These are phyloP conservation scores for Conus ventricosus DNA, from an alignment of 1,140 invertebrate species.

Conservation along the genomic window DNA sequence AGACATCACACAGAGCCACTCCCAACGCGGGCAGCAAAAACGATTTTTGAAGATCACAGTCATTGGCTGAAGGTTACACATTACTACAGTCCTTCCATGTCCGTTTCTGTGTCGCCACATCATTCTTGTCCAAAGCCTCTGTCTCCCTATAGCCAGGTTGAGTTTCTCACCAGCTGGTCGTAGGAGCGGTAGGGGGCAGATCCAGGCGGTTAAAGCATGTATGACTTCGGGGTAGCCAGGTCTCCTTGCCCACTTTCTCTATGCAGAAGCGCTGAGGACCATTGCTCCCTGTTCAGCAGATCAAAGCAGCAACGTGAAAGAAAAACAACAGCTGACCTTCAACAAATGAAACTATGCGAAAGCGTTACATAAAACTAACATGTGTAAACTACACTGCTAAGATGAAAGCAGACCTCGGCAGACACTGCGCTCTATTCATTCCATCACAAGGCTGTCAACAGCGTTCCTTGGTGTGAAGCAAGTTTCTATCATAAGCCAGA, in stretches of 20 bases:
- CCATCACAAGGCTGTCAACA: too few relatives aligned
- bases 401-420: too few relatives aligned
- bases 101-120: not conserved
- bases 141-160: constrained; percentile 99
- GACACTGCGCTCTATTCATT: too few relatives aligned
- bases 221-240: constrained; percentile 96
- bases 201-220: constrained; percentile 98
- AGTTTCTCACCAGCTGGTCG: constrained; percentile 96
- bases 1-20: not conserved
- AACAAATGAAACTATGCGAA: too few relatives aligned
- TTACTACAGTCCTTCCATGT: not conserved
- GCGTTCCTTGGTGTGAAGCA: too few relatives aligned
- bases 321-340: too few relatives aligned
- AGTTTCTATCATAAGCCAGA: too few relatives aligned
- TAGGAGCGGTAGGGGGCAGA: constrained; percentile 96
- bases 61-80: not conserved
- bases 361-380: too few relatives aligned
- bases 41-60: not conserved
- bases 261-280: constrained; percentile 99
- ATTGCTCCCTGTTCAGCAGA: constrained; percentile 84
- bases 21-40: not conserved
- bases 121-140: constrained; percentile 98
- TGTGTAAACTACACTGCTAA: too few relatives aligned
- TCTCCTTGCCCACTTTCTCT: constrained; percentile 99
- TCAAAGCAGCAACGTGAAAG: too few relatives aligned